A percentile compares a stretch with the other conserved stretches of the same genome.
phyloP scores from a whole-genome alignment of 2,113 vertebrate genomes.

The Ornithorhynchus anatinus region DNA sequence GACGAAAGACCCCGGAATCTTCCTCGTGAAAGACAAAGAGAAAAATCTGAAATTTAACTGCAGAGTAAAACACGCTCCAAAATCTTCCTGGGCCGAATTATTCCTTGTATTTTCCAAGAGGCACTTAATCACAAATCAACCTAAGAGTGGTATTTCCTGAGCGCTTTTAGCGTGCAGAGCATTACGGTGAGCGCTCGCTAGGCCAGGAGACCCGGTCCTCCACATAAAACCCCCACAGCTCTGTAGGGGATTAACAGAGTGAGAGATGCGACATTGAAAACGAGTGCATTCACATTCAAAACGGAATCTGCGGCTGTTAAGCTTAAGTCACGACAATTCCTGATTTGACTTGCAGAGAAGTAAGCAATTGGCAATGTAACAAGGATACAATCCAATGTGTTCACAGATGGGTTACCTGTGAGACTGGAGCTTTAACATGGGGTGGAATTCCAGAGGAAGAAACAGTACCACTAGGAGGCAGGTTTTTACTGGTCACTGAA shows the following conservation, averaged over 20 bases:
- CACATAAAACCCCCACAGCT: conserved; percentile 55
- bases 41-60: too few relatives aligned
- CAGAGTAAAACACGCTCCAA: too few relatives aligned
- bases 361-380: conserved; percentile 78
- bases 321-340: conserved; percentile 65
- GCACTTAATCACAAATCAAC: too few relatives aligned
- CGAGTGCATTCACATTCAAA: conserved; percentile 64
- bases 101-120: too few relatives aligned
- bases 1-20: too few relatives aligned
- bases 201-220: conserved; percentile 36
- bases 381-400: conserved; percentile 78
- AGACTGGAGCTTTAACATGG: conserved; percentile 96
- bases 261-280: conserved; percentile 51
- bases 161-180: too few relatives aligned
- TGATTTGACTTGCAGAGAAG: conserved; percentile 64
- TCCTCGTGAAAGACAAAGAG: too few relatives aligned
- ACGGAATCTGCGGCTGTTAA: conserved; percentile 49
- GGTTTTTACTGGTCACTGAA: conserved; percentile 99
- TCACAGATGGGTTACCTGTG: conserved; percentile 90
- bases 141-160: not conserved
- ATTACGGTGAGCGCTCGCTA: too few relatives aligned
- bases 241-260: conserved; percentile 36
- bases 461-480: conserved; percentile 93
- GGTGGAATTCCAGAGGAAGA: conserved; percentile 93
- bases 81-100: too few relatives aligned